Evolutionary conservation across 1,140 invertebrate species (phyloP), one percentile per base, ranked within the genome.

Genomic region (Drosophila fuyamai): DNA sequence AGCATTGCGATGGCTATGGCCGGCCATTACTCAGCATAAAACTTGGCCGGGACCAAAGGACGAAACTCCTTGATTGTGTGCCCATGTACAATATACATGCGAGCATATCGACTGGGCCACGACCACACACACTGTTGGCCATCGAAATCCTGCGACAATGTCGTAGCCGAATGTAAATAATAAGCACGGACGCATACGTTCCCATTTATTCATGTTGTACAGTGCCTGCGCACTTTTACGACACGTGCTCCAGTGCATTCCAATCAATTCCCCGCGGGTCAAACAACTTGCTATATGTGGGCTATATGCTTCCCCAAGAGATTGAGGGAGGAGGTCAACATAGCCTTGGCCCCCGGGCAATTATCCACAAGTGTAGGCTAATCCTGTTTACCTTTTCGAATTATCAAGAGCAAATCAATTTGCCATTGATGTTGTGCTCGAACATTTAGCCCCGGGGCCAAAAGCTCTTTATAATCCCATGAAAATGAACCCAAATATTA

Each of bases 351-450:
- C 67, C 53, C 10, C 36, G 27, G 63, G 67, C 67, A 71, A 71
- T 63, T 75, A 56, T 75, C 70, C 63, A 63, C 46, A 61, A 63
- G 53, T 75, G 47, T 55, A 23, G 47, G 73, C 72, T 76, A 59
- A 76, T 76, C 73, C 55, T 76, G 55, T 76, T 76, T 76, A 77
- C 55, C 74, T 77, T 62, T 62, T 53, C 44, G 62, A 78, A 78
- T 77, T 78, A 78, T 78, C 58, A 78, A 58, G 47, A 59, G 66
- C 66, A 78, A 78, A 79, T 79, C 76, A 79, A 79, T 79, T 79
- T 79, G 54, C 76, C 36, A 78, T 78, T 78, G 74, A 78, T 72
- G 75, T 78, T 70, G 50, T 40, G 40, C 56, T 40, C 47, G 41
- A 60, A 38, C 53, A 68, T 71, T 61, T 68, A 32, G 50, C 63